A percentile compares a stretch with the other conserved stretches of the same genome.
These are phyloP conservation scores for Heteromormyrus szaboi DNA, from an alignment of 2,797 vertebrate genomes.

Conservation along the genomic window DNA sequence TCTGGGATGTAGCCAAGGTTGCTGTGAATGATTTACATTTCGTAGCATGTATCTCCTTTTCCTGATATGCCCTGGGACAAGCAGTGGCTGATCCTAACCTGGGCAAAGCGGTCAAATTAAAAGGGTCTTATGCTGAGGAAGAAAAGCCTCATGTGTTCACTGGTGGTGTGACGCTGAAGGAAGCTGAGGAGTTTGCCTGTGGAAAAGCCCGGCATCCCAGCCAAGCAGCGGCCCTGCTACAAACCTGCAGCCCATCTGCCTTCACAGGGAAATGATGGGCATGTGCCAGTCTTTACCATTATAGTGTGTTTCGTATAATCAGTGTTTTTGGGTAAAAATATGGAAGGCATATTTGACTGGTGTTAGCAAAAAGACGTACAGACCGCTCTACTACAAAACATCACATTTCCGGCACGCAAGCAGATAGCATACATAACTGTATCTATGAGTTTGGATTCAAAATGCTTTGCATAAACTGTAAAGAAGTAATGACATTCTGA, in stretches of 20 bases:
- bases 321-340: not conserved
- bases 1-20: not conserved
- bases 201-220: not conserved
- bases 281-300: not conserved
- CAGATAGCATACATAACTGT: not conserved
- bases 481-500: not conserved
- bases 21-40: not conserved
- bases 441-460: not conserved
- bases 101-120: not conserved
- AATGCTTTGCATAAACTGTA: not conserved
- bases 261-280: not conserved
- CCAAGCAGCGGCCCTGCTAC: not conserved
- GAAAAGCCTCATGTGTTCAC: not conserved
- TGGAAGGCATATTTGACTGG: conserved; percentile 34
- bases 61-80: not conserved
- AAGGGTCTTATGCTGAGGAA: not conserved
- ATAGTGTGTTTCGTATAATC: not conserved
- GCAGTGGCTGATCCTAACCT: not conserved
- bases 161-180: not conserved
- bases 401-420: not conserved
- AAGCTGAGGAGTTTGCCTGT: not conserved
- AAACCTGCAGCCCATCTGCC: not conserved
- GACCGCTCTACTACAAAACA: not conserved
- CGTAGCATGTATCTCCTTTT: not conserved
- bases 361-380: conserved; percentile 31